phyloP scores from a whole-genome alignment of 2,888 invertebrate species.

The Eudasyphora cyanicolor region DNA sequence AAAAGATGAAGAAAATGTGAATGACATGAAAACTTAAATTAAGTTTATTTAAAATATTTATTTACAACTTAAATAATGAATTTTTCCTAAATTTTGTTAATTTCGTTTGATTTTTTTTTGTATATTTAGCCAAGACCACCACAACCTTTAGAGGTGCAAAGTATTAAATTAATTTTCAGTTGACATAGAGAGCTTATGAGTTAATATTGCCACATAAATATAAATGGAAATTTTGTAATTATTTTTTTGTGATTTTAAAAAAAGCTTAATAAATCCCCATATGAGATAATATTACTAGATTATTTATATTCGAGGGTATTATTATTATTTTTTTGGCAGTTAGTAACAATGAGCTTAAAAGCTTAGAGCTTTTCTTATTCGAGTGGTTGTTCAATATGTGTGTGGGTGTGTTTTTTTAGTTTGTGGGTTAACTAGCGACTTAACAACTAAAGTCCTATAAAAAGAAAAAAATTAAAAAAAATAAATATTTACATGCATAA shows the following conservation, averaged over 20 bases:
- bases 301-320: slow-evolving; percentile 19
- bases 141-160: slow-evolving; percentile 61
- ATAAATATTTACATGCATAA: slow-evolving; percentile 45
- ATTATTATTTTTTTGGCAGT: slow-evolving; percentile 36
- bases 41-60: slow-evolving; percentile 7
- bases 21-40: slow-evolving; percentile 21
- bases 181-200: slow-evolving; percentile 44
- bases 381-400: not conserved
- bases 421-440: slow-evolving; percentile 38
- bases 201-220: slow-evolving; percentile 54
- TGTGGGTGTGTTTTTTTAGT: slow-evolving; percentile 2
- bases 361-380: slow-evolving; percentile 38
- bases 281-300: no score
- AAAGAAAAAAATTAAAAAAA: slow-evolving; percentile 70
- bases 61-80: slow-evolving; percentile 44
- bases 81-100: not conserved
- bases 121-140: slow-evolving; percentile 45
- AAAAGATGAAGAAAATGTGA: slow-evolving; percentile 47
- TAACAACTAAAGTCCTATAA: slow-evolving; percentile 80
- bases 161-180: not conserved
- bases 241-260: slow-evolving; percentile 13
- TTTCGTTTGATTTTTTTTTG: not conserved
- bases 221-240: not conserved
- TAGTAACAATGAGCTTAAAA: slow-evolving; percentile 54
- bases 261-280: slow-evolving; percentile 44